Base-by-base conservation (phyloP, 2,113 vertebrate species). In the Scophthalmus maximus region DNA sequence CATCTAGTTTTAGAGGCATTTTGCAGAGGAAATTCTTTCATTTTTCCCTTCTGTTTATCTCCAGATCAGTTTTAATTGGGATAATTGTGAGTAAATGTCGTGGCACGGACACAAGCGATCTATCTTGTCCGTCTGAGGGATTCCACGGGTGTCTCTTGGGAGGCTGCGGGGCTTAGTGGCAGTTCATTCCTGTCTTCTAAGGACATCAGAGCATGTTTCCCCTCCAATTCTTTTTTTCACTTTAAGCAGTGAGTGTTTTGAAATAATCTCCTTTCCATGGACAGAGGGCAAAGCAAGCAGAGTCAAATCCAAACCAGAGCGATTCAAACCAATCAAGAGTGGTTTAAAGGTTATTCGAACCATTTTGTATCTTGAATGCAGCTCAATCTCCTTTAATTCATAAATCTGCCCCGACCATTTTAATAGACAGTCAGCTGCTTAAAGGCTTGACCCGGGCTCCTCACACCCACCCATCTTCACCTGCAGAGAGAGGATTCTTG, bases 71-170 rank as follows among this genome's bases (percentile, higher is more conserved):
- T 73, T 68, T 83, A 89, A 88, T 82, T 74, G 63, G 36, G 74
- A 82, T 87, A 85, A 88, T 87, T 85, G 78, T 56, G 58, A 36
- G 52, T 55, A 46, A 82, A 79, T 69, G 55, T 68, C 58, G 26
- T 0, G 20, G 67, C 58, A 42, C 17, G 6, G 47, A 32, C 60
- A 59, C 47, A 36, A 38, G 47, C 12, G 0, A 55, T 84, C 53
- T 46, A 8, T 72, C 80, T 69, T 53, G 59, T 78, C 65, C 32
- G 55, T 81, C 44, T 61, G 68, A 79, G 34, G 65, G 70, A 84
- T 82, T 83, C 86, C 73, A 34, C 17, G 55, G 70, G 18, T 15
- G 72, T 83, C 77, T 73, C 83, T 12, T 11, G 78, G 81, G 86
- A 72, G 22, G 68, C n/a, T n/a, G n/a, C n/a, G n/a, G n/a, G n/a